A percentile compares a stretch with the other conserved stretches of the same genome.
These are phyloP conservation scores for Pteropus alecto DNA, from an alignment of 2,113 vertebrate species.

Conservation along the genomic window DNA sequence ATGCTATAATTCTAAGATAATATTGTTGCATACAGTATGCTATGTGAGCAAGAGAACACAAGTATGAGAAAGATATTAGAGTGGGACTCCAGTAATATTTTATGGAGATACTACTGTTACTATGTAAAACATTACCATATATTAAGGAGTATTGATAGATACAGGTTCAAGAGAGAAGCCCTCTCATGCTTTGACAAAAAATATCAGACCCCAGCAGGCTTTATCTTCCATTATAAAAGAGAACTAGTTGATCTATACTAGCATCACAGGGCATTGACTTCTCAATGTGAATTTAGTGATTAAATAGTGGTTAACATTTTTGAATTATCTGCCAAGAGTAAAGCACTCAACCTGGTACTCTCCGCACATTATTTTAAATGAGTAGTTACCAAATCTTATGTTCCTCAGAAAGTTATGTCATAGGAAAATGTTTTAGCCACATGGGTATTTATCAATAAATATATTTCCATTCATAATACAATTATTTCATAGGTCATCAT, in stretches of 20 bases:
- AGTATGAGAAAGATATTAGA: background rate
- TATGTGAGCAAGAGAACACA: background rate
- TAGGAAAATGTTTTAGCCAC: background rate
- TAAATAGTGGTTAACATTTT: background rate
- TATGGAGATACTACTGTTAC: background rate
- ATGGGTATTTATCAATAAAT: background rate
- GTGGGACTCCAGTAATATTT: background rate
- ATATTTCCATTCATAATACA: background rate
- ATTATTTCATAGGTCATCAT: background rate
- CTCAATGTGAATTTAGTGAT: background rate
- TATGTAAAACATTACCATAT: background rate
- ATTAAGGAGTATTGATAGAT: background rate
- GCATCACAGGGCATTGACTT: background rate
- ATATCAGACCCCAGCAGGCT: background rate
- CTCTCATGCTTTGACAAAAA: background rate
- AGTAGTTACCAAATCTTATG: background rate
- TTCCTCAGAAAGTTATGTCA: background rate
- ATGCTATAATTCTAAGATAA: background rate
- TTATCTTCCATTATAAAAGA: background rate
- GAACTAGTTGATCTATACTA: background rate
- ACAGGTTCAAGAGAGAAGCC: background rate
- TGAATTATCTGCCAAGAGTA: background rate
- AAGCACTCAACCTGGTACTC: background rate
- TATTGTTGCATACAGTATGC: background rate
- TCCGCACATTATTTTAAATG: background rate